These are phyloP conservation scores for Charadrius vociferus DNA, from an alignment of 2,113 vertebrate species.

Conservation along the genomic window DNA sequence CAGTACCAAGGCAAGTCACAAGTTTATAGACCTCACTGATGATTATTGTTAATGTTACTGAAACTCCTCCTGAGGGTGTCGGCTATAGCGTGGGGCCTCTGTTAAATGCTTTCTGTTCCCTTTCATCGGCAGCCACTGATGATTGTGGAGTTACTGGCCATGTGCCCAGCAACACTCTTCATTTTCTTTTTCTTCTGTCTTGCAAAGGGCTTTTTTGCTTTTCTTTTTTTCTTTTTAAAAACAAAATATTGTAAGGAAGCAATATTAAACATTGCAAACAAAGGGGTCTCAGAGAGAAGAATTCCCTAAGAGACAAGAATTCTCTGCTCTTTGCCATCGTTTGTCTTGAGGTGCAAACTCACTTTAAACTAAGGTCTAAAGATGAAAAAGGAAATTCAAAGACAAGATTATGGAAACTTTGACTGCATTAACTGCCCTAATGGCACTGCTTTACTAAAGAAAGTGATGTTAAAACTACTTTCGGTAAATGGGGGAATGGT, in stretches of 20 bases:
- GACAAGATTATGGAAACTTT: not conserved
- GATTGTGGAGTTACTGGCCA: fast-evolving
- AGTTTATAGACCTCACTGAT: not conserved
- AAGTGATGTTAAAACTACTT: not conserved
- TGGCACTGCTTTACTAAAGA: not conserved
- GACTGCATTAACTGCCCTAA: not conserved
- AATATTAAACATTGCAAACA: not conserved
- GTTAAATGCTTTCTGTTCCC: not conserved
- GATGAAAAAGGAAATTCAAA: not conserved
- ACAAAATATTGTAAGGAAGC: not conserved
- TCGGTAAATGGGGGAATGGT: not conserved
- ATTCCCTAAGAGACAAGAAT: not conserved
- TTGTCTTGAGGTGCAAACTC: not conserved
- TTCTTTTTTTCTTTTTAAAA: not conserved
- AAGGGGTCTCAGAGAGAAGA: not conserved
- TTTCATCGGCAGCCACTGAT: fast-evolving
- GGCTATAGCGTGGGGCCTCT: fast-evolving
- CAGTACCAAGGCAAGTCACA: conserved; percentile 89
- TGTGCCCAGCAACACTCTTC: not conserved
- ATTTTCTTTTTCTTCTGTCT: no score
- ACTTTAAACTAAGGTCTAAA: not conserved
- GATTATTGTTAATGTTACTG: not conserved
- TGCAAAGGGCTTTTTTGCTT: not conserved
- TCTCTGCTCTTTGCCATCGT: not conserved
- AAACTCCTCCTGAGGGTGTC: not conserved